A percentile compares a stretch with the other conserved stretches of the same genome.
phyloP scores from a whole-genome alignment of 2,888 invertebrate genomes.

The Hetaerina titia region DNA sequence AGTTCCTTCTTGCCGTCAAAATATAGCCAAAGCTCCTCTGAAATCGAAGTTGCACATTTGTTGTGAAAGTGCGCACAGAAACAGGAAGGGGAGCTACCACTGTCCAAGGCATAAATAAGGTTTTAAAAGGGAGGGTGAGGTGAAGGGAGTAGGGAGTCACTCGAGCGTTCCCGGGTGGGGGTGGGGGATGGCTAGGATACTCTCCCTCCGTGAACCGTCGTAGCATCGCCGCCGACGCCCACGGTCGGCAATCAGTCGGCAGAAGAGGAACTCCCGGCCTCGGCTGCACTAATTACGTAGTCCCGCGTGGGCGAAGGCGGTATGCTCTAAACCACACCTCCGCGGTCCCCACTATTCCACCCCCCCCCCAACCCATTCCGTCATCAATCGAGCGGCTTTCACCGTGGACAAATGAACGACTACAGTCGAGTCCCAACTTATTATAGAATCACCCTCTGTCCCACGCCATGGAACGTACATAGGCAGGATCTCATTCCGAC shows the following conservation, averaged over 20 bases:
- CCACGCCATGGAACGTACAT: background rate
- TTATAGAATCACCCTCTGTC: background rate
- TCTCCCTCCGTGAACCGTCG: background rate
- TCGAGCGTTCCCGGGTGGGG: background rate
- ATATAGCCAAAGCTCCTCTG: no score
- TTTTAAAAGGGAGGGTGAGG: background rate
- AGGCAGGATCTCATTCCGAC: background rate
- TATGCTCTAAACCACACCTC: constrained; percentile 19
- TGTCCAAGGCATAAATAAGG: background rate
- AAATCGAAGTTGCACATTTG: no score
- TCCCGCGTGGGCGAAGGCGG: constrained; percentile 1
- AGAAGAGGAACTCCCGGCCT: background rate
- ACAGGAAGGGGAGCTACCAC: background rate
- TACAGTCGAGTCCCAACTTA: background rate
- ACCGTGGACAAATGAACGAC: background rate
- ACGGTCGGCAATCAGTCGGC: background rate
- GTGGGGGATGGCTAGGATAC: background rate
- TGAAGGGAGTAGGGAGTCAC: background rate
- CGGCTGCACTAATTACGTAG: background rate
- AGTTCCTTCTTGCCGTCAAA: no score
- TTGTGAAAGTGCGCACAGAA: background rate
- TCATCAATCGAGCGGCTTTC: background rate
- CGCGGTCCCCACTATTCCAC: background rate
- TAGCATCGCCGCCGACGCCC: background rate
- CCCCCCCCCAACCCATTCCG: background rate